Evolutionary conservation across 2,113 vertebrate genomes (phyloP).

Genomic region (Heterotilapia buettikoferi): DNA sequence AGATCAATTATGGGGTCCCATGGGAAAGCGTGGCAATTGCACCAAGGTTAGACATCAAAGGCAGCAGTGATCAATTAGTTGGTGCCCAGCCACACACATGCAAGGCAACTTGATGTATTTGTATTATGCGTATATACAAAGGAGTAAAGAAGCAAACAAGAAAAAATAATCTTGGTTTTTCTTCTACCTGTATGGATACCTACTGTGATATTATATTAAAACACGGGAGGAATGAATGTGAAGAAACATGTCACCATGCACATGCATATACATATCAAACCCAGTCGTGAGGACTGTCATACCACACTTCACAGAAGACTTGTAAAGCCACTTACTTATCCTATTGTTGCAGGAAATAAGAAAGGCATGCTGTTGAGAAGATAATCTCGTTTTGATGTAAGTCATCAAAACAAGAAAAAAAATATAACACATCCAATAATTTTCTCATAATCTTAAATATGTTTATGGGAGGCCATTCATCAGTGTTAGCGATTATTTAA

Average conservation of each 20-base stretch:
- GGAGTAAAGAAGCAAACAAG: not conserved
- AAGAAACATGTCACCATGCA: not conserved
- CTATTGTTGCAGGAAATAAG: constrained; percentile 21
- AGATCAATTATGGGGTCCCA: constrained; percentile 11
- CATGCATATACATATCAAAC: not conserved
- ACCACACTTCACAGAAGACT: not conserved
- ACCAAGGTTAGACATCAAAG: constrained; percentile 25
- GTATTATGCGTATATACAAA: not conserved
- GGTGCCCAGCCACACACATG: not conserved
- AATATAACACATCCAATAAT: constrained; percentile 20
- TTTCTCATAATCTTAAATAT: constrained; percentile 47
- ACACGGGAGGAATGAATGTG: not conserved
- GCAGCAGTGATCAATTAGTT: constrained; percentile 30
- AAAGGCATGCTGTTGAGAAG: constrained; percentile 22
- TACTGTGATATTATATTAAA: not conserved
- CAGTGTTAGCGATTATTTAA: constrained; percentile 41
- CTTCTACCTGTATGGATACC: not conserved
- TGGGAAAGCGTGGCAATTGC: not conserved
- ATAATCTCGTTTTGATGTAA: not conserved
- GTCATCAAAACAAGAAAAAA: not conserved
- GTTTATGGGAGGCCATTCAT: constrained; percentile 44
- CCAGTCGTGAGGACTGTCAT: not conserved
- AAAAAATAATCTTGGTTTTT: not conserved
- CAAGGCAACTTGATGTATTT: constrained; percentile 23
- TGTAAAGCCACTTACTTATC: constrained; percentile 11